These are phyloP conservation scores for Zophobas morio DNA, from an alignment of 1,140 invertebrate species.

Conservation along the genomic window DNA sequence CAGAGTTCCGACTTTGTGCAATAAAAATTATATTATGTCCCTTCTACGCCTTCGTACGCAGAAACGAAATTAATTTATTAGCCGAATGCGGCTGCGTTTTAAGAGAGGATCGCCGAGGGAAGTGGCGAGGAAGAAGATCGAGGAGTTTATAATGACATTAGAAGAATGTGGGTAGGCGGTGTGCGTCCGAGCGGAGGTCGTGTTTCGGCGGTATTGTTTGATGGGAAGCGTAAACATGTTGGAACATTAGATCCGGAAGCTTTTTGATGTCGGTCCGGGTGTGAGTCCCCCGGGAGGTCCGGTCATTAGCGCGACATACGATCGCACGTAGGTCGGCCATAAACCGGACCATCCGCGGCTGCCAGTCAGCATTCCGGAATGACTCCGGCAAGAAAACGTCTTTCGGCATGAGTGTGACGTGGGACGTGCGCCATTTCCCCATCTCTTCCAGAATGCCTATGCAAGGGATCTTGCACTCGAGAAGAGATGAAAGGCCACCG, in stretches of 20 bases:
- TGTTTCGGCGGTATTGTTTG: constrained; percentile 14
- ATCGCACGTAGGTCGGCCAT: constrained; percentile 53
- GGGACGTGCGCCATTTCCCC: constrained; percentile 54
- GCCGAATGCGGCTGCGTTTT: no score
- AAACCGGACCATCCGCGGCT: constrained; percentile 54
- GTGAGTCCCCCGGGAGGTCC: constrained; percentile 40
- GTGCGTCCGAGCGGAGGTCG: constrained; percentile 2
- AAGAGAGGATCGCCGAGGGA: no score
- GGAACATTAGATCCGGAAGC: constrained; percentile 44
- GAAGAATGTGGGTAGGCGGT: background rate
- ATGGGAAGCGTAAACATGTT: constrained; percentile 40
- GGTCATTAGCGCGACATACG: constrained; percentile 51
- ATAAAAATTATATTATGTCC: no score
- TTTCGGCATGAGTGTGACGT: constrained; percentile 47
- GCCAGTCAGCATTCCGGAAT: constrained; percentile 52
- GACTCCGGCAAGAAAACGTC: constrained; percentile 49
- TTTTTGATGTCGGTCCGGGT: constrained; percentile 46
- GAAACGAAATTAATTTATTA: background rate
- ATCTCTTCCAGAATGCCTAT: constrained; percentile 44
- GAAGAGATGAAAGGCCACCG: constrained; percentile 52
- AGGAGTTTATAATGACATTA: background rate
- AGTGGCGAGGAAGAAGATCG: background rate
- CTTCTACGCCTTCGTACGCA: no score
- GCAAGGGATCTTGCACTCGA: constrained; percentile 46
- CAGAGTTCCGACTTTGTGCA: no score